Evolutionary conservation across 2,797 vertebrate genomes (phyloP).

Genomic region (Tachyglossus aculeatus): DNA sequence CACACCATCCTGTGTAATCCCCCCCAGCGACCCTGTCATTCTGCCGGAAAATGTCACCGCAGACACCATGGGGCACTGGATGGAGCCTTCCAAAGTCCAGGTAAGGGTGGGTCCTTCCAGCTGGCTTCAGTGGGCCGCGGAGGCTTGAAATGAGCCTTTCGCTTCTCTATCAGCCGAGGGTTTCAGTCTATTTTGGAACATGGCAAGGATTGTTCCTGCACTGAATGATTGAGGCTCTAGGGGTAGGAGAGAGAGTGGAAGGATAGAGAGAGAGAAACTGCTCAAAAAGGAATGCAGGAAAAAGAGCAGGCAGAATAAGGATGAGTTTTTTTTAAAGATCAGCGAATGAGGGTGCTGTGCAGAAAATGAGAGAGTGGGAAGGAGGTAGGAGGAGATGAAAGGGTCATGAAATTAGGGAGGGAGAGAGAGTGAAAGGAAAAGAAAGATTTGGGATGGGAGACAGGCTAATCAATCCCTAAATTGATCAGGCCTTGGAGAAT

Average conservation of each 20-base stretch:
- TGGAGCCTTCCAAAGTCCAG: conserved; percentile 86
- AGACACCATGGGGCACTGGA: conserved; percentile 87
- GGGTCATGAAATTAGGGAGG: not conserved
- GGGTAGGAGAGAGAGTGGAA: too few species aligned
- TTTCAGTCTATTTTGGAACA: not conserved
- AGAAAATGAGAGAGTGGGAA: not conserved
- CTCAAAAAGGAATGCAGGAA: too few species aligned
- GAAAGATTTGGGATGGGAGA: not conserved
- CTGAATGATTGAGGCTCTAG: too few species aligned
- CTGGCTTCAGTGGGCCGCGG: too few species aligned
- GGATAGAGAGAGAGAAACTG: too few species aligned
- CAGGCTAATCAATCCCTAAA: too few species aligned
- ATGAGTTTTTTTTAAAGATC: too few species aligned
- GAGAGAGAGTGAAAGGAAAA: not conserved
- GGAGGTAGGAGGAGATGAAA: not conserved
- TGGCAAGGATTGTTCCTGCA: too few species aligned
- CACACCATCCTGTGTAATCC: conserved; percentile 81
- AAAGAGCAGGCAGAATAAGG: too few species aligned
- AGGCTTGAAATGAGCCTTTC: too few species aligned
- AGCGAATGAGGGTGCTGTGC: too few species aligned
- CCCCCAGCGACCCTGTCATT: conserved; percentile 86
- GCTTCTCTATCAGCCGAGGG: not conserved
- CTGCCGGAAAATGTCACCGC: conserved; percentile 82
- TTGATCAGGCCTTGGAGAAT: too few species aligned
- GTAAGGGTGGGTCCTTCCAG: conserved; percentile 68